phyloP scores from a whole-genome alignment of 2,888 invertebrate genomes.

The Yponomeuta evonymella region DNA sequence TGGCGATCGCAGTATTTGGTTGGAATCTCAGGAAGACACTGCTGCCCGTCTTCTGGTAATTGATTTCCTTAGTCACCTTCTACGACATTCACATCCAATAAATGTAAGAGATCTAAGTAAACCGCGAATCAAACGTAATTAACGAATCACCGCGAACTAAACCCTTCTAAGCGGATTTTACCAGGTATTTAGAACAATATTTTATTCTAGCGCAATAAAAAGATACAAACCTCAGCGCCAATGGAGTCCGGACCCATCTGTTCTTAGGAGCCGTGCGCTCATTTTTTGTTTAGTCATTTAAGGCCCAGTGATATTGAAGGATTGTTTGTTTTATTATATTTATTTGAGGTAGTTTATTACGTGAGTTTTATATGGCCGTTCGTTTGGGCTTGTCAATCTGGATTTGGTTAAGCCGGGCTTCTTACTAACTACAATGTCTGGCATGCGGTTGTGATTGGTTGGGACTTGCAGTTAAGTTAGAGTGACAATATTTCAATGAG shows the following conservation, averaged over 20 bases:
- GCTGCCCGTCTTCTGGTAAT: no score
- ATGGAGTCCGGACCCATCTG: not conserved
- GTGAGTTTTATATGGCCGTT: not conserved
- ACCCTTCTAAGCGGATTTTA: no score
- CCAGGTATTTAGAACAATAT: no score
- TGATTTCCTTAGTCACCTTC: no score
- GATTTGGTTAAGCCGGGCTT: not conserved
- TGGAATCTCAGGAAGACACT: no score
- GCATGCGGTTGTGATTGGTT: not conserved
- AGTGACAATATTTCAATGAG: not conserved
- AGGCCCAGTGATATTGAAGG: slow-evolving; percentile 12
- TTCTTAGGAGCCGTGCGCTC: slow-evolving; percentile 6
- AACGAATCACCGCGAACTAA: no score
- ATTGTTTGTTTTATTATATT: slow-evolving; percentile 14
- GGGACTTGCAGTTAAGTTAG: not conserved
- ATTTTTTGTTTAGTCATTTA: slow-evolving; percentile 15
- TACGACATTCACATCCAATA: no score
- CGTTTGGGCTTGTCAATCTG: slow-evolving; percentile 3
- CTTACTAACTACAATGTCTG: not conserved
- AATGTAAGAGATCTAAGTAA: no score
- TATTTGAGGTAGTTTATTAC: slow-evolving; percentile 2
- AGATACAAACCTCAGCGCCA: not conserved
- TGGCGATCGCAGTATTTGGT: no score
- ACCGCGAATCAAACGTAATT: no score
- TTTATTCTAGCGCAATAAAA: not conserved